Percentiles rank a stretch among this genome's conserved stretches.
phyloP scores from a whole-genome alignment of 2,888 invertebrate genomes.

The Allacma fusca region DNA sequence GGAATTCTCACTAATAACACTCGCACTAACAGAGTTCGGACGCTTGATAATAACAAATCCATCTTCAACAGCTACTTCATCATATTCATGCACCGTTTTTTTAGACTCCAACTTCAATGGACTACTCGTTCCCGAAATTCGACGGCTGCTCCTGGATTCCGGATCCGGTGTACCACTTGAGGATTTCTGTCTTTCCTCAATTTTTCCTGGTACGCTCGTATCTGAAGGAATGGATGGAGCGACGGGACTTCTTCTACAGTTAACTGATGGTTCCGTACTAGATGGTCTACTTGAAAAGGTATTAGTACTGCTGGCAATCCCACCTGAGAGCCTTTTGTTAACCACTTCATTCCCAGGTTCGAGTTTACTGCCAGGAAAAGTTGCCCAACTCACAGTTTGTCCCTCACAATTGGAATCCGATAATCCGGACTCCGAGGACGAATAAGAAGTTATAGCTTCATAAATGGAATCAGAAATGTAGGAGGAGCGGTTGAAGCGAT shows the following conservation, averaged over 20 bases:
- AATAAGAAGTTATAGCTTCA: conserved; percentile 54
- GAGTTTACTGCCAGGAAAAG: background rate
- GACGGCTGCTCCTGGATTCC: background rate
- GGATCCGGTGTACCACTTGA: background rate
- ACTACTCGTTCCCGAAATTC: background rate
- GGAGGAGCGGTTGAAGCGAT: background rate
- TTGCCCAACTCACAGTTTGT: no score
- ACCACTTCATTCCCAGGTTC: background rate
- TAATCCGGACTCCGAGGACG: conserved; percentile 41
- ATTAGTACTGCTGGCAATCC: background rate
- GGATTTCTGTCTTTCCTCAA: background rate
- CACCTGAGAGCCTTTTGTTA: background rate
- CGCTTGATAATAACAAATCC: conserved; percentile 51
- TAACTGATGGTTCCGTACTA: no score
- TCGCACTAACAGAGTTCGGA: conserved; percentile 6
- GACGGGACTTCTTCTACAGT: no score
- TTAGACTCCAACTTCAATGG: background rate
- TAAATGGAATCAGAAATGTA: conserved; percentile 45
- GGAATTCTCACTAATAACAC: conserved; percentile 24
- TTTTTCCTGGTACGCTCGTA: background rate
- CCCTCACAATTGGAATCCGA: background rate
- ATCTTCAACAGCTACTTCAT: conserved; percentile 60
- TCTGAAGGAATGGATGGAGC: background rate
- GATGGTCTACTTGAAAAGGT: no score
- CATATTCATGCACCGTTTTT: conserved; percentile 53